Conservation (phyloP, 2,888 invertebrate species). For the Salticus scenicus region DNA sequence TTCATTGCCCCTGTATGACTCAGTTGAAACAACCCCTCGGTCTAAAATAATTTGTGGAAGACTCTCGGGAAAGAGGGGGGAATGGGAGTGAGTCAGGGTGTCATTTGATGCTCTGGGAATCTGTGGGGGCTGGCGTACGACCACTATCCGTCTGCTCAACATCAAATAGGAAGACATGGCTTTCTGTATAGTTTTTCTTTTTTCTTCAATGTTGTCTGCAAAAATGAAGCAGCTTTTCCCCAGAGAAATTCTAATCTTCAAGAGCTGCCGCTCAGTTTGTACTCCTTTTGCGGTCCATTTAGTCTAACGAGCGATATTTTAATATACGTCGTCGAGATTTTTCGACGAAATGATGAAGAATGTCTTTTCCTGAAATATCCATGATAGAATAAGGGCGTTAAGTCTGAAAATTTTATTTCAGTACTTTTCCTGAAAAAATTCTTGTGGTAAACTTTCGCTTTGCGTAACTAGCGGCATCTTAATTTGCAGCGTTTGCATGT, state of each 20-base stretch:
- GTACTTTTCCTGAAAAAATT: neutral
- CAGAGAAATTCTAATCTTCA: neutral
- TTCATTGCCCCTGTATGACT: constrained; percentile 12
- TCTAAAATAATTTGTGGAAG: constrained; percentile 5
- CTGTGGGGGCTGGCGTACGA: neutral
- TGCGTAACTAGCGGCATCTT: too few species aligned
- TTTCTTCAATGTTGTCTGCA: neutral
- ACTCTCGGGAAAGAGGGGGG: neutral
- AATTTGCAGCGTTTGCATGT: too few species aligned
- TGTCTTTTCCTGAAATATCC: neutral
- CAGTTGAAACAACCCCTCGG: neutral
- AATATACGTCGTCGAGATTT: neutral
- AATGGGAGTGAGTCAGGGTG: constrained; percentile 46
- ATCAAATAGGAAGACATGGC: constrained; percentile 24
- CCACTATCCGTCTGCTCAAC: constrained; percentile 37
- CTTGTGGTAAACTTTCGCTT: too few species aligned
- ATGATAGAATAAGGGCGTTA: too few species aligned
- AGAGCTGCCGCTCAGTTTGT: neutral
- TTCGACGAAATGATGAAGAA: neutral
- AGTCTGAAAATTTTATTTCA: too few species aligned
- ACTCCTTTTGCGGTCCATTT: neutral
- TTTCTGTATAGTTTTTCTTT: neutral
- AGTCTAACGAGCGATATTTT: neutral
- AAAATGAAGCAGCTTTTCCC: constrained; percentile 2
- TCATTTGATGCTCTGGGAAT: constrained; percentile 63